Evolutionary conservation across 2,888 invertebrate genomes (phyloP).

Genomic region (Charanyca ferruginea): DNA sequence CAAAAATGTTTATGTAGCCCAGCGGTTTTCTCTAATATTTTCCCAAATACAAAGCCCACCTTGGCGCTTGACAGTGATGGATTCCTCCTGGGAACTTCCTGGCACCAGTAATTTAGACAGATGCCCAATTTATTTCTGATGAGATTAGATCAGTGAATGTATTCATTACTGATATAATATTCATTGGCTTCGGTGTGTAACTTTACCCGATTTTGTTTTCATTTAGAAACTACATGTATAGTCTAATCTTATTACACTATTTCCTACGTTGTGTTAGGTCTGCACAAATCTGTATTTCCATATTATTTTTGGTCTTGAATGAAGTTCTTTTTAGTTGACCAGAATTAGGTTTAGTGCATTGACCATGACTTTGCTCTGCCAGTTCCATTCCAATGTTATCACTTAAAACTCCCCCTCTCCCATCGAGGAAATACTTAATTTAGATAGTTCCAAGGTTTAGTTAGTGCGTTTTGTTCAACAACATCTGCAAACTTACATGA

Average conservation of each 20-base stretch:
- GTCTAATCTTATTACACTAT: neutral
- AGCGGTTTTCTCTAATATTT: constrained; percentile 25
- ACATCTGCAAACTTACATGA: neutral
- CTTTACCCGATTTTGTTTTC: neutral
- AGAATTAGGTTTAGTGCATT: neutral
- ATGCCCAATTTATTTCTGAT: constrained; percentile 25
- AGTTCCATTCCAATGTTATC: constrained; percentile 30
- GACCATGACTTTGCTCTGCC: constrained; percentile 7
- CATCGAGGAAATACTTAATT: constrained; percentile 39
- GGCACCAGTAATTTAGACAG: constrained; percentile 25
- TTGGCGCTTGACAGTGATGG: constrained; percentile 54
- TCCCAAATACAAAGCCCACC: constrained; percentile 31
- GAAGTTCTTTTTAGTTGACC: no score
- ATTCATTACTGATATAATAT: constrained; percentile 26
- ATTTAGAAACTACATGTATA: neutral
- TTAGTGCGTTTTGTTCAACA: neutral
- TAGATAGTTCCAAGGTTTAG: constrained; percentile 29
- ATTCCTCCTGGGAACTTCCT: constrained; percentile 44
- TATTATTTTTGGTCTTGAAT: no score
- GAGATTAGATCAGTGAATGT: constrained; percentile 28
- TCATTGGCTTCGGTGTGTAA: constrained; percentile 3
- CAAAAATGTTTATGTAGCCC: no score
- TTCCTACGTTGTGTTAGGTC: neutral
- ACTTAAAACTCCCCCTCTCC: constrained; percentile 40
- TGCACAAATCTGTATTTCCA: no score